Conservation (phyloP, 92 coral and sea anemone species). For the Bergia sp. region DNA sequence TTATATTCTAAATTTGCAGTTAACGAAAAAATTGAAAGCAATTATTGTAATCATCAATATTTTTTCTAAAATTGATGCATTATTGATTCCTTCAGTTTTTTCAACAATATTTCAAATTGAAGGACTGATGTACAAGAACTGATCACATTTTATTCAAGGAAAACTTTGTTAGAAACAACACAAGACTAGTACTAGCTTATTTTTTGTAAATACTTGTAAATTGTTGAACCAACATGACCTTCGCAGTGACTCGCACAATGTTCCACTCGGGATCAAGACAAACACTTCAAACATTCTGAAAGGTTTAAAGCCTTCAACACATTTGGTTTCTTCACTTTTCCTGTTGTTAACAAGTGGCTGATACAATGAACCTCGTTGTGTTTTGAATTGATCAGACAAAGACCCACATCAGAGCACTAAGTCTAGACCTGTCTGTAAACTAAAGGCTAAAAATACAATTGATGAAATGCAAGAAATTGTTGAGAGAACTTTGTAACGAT, state of each 20-base stretch:
- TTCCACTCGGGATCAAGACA: background rate
- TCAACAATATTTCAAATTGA: too few relatives aligned
- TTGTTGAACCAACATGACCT: too few relatives aligned
- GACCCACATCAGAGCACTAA: conserved; percentile 13
- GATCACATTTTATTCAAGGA: too few relatives aligned
- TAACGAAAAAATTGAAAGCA: background rate
- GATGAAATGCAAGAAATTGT: background rate
- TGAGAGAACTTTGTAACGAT: background rate
- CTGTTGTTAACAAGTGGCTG: background rate
- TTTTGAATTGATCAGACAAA: background rate
- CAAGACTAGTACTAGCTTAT: too few relatives aligned
- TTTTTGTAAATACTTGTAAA: too few relatives aligned
- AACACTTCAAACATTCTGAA: conserved; percentile 13
- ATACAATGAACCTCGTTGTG: background rate
- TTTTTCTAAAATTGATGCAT: too few relatives aligned
- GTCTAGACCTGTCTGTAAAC: conserved; percentile 38
- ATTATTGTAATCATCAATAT: too few relatives aligned
- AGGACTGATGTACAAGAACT: too few relatives aligned
- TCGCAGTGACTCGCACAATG: background rate
- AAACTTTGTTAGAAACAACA: too few relatives aligned
- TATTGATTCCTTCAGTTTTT: too few relatives aligned
- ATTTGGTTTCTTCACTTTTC: conserved; percentile 8
- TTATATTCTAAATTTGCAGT: background rate
- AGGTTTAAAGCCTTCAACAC: conserved; percentile 26
- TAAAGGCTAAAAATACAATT: background rate